Base-by-base conservation (phyloP, 2,888 invertebrate species). In the Limnephilus marmoratus region DNA sequence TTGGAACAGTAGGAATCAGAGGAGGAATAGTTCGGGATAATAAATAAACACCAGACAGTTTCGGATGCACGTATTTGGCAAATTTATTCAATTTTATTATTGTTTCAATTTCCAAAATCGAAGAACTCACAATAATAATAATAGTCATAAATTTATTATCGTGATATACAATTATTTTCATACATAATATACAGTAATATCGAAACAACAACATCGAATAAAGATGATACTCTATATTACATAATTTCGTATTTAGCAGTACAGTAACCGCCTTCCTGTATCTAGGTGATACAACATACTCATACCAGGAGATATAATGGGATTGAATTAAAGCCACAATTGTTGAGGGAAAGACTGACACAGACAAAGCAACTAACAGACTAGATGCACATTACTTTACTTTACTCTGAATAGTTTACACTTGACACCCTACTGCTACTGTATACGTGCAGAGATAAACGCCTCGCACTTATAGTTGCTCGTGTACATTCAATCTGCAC, bases 191-290 rank as follows among this genome's bases (percentile, higher is more conserved):
- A 90, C 90, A 89, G 68, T 81, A 91, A 93, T 92, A 92, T 93
- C 90, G 92, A 91, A 92, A 93, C 90, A 93, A 92, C 93, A 93
- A 93, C 93, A 93, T 92, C 92, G 92, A 93, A 93, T 90, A 93
- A 92, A 93, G 85, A 91, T 85, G 68, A 85, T 90, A 90, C 53
- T 45, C 86, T 92, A 89, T 91, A 83, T 91, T 90, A 90, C 68
- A 90, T 85, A 86, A 89, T 89, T 89, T 91, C 91, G 89, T 91
- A 83, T 68, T 89, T 24, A 82, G 45, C 85, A 80, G 68, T 91
- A 37, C 88, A n/a, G 37, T 37, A 80, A 80, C 88, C 34, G 80
- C 88, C 88, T 31, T 29, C 53, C 31, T 49, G 68, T 37, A 53
- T 80, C 53, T 68, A 37, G 68, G 18, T 37, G 80, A 80, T 89